These are phyloP conservation scores for Leptinotarsa peninsularis DNA, from an alignment of 2,888 invertebrate species.

Conservation along the genomic window DNA sequence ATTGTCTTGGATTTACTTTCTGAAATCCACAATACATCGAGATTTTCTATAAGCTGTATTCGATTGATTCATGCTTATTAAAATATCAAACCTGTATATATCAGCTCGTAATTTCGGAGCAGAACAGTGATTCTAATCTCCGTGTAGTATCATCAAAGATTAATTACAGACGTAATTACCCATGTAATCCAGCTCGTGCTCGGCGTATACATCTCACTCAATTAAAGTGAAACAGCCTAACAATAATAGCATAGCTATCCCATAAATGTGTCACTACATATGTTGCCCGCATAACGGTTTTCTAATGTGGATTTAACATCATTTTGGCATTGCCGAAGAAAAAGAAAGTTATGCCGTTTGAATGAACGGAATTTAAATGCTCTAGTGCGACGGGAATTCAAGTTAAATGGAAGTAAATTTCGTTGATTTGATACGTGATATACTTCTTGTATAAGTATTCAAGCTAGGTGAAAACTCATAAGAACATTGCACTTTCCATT, in stretches of 20 bases:
- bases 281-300: slow-evolving; percentile 29
- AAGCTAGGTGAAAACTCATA: no score
- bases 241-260: background rate
- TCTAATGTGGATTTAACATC: slow-evolving; percentile 7
- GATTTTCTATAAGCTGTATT: no score
- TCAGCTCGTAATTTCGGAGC: background rate
- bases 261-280: slow-evolving; percentile 28
- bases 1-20: no score
- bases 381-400: background rate
- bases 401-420: no score
- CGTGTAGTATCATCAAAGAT: slow-evolving; percentile 7
- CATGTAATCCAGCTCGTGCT: slow-evolving; percentile 22
- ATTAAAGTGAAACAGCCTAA: slow-evolving; percentile 23
- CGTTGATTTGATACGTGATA: no score
- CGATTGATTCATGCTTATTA: no score
- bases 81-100: background rate
- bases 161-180: slow-evolving; percentile 26
- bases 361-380: background rate
- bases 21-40: no score
- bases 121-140: slow-evolving; percentile 7
- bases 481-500: no score
- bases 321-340: background rate
- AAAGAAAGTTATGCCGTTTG: slow-evolving; percentile 5
- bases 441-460: no score
- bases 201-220: slow-evolving; percentile 12